Percentiles rank a stretch among this genome's conserved stretches.
Evolutionary conservation across 92 coral and sea anemone species (phyloP).

Genomic region (Umimayanthus kanabou): DNA sequence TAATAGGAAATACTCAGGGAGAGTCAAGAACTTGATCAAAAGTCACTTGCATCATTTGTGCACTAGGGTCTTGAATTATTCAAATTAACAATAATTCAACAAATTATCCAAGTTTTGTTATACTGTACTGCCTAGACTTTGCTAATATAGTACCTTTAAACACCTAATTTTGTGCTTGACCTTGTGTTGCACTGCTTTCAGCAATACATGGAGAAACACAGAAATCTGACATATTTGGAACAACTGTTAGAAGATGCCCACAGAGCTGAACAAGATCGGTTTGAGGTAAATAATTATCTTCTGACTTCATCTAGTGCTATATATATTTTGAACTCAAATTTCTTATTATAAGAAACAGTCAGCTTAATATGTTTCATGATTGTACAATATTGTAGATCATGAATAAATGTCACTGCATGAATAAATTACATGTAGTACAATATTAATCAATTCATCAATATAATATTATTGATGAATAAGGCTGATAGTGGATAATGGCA

Average conservation of each 20-base stretch:
- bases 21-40: too few species aligned
- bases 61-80: too few species aligned
- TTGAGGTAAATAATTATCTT: constrained; percentile 67
- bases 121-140: too few species aligned
- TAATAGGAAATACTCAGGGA: too few species aligned
- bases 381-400: not conserved
- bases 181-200: constrained; percentile 12
- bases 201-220: constrained; percentile 97
- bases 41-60: too few species aligned
- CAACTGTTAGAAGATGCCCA: constrained; percentile 93
- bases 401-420: not conserved
- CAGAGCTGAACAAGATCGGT: constrained; percentile 93
- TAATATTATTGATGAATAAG: not conserved
- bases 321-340: not conserved
- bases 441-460: not conserved
- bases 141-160: too few species aligned
- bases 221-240: constrained; percentile 88
- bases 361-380: not conserved
- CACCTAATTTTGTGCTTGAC: too few species aligned
- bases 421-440: not conserved
- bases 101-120: too few species aligned
- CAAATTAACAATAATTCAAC: too few species aligned
- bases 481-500: too few species aligned
- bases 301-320: not conserved
- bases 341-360: too few species aligned